Percentiles rank a stretch among this genome's conserved stretches.
Evolutionary conservation across 2,797 vertebrate genomes (phyloP).

Genomic region (Hylomyscus alleni): DNA sequence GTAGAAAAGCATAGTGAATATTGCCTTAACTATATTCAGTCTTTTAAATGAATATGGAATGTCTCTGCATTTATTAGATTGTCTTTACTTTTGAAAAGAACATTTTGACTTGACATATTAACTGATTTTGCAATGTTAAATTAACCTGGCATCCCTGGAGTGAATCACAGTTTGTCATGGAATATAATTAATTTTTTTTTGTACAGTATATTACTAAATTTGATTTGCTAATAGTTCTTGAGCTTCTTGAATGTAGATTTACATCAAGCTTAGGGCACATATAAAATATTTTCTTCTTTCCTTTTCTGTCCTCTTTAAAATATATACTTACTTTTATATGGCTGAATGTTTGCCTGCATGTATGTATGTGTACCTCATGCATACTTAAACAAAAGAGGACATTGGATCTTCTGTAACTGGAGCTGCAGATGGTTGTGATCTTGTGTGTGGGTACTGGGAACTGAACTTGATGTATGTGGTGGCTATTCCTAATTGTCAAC

Average conservation of each 20-base stretch:
- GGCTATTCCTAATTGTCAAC: too few species aligned
- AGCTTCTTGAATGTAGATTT: neutral
- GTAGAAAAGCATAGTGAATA: neutral
- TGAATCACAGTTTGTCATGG: slow-evolving; percentile 9
- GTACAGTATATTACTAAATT: neutral
- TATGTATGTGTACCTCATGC: neutral
- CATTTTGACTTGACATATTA: slow-evolving; percentile 38
- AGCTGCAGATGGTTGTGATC: neutral
- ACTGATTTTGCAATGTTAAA: slow-evolving; percentile 50
- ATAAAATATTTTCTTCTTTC: slow-evolving; percentile 48
- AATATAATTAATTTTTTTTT: slow-evolving; percentile 22
- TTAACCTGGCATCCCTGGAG: slow-evolving; percentile 25
- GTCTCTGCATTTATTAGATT: slow-evolving; percentile 52
- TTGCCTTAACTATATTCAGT: slow-evolving; percentile 16
- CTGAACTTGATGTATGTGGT: neutral
- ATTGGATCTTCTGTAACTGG: neutral
- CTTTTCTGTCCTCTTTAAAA: slow-evolving; percentile 27
- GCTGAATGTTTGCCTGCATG: neutral
- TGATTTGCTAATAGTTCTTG: slow-evolving; percentile 51
- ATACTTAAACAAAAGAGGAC: neutral
- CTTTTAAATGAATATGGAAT: slow-evolving; percentile 35
- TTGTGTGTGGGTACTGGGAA: neutral
- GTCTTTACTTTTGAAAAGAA: slow-evolving; percentile 27
- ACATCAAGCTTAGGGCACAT: slow-evolving; percentile 17
- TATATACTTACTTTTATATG: neutral